Percentiles rank a stretch among this genome's conserved stretches.
Conservation (phyloP, 1,140 invertebrate species). For the Cryptotermes secundus region DNA sequence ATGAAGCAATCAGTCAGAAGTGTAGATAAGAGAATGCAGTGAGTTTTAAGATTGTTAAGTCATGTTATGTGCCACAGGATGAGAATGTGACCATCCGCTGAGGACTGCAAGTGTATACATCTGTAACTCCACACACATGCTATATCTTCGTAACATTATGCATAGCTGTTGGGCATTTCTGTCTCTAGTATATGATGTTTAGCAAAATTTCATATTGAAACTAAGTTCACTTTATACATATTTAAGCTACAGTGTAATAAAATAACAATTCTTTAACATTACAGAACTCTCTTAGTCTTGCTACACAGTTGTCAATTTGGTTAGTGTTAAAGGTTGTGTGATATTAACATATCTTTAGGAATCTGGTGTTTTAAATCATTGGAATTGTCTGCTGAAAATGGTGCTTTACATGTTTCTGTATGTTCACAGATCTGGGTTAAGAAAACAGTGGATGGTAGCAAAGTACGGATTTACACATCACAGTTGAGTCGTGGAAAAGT, state of each 20-base stretch:
- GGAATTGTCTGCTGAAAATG: neutral
- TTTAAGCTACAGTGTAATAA: neutral
- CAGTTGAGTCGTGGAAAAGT: constrained; percentile 86
- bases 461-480: constrained; percentile 79
- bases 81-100: too few species aligned
- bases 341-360: constrained; percentile 26
- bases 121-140: too few species aligned
- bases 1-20: too few species aligned
- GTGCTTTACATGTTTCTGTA: constrained; percentile 38
- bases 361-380: constrained; percentile 31
- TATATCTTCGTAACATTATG: too few species aligned
- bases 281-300: neutral
- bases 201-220: too few species aligned
- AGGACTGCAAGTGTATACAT: too few species aligned
- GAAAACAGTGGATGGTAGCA: constrained; percentile 74
- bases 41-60: too few species aligned
- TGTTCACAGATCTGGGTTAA: constrained; percentile 84
- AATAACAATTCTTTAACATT: neutral
- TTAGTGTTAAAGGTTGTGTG: neutral
- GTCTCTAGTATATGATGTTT: too few species aligned
- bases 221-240: too few species aligned
- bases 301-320: neutral
- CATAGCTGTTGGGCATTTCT: too few species aligned
- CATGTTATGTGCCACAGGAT: too few species aligned
- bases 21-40: too few species aligned